These are phyloP conservation scores for Trachelus iudaicus DNA, from an alignment of 2,888 invertebrate genomes.

Conservation along the genomic window DNA sequence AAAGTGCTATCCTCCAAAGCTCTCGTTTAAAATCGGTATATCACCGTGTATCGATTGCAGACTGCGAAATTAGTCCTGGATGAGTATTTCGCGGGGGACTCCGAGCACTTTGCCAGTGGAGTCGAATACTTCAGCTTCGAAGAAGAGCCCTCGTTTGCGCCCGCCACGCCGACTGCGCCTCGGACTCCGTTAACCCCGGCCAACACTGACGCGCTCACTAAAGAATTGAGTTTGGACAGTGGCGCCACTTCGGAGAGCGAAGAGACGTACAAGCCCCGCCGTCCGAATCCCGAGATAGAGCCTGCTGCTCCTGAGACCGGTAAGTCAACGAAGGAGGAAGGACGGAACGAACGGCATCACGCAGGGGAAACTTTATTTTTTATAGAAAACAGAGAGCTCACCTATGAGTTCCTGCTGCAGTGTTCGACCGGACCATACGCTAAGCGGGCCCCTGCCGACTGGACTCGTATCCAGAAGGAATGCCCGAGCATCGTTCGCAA, in stretches of 20 bases:
- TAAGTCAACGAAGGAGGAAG: constrained; percentile 23
- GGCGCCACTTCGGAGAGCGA: constrained; percentile 56
- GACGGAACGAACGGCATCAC: no score
- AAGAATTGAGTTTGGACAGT: constrained; percentile 51
- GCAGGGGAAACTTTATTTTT: constrained; percentile 5
- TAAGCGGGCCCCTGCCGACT: constrained; percentile 67
- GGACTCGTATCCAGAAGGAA: constrained; percentile 68
- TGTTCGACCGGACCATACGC: constrained; percentile 70
- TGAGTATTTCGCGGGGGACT: constrained; percentile 76
- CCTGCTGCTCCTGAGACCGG: constrained; percentile 40
- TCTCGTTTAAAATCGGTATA: no score
- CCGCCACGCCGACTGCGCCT: constrained; percentile 36
- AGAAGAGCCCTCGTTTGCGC: constrained; percentile 47
- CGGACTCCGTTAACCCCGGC: constrained; percentile 35
- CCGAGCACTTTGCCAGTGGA: constrained; percentile 51
- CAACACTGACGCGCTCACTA: constrained; percentile 36
- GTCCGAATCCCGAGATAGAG: constrained; percentile 39
- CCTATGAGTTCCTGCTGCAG: constrained; percentile 67
- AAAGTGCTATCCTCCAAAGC: not conserved
- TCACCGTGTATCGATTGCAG: constrained; percentile 65
- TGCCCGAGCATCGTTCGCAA: constrained; percentile 69
- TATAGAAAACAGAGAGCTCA: constrained; percentile 57
- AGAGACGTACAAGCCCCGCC: constrained; percentile 50
- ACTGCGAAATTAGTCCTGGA: constrained; percentile 89
- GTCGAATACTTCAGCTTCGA: constrained; percentile 60